Conservation (phyloP, 2,797 vertebrate genomes). For the Amazonetta brasiliensis region DNA sequence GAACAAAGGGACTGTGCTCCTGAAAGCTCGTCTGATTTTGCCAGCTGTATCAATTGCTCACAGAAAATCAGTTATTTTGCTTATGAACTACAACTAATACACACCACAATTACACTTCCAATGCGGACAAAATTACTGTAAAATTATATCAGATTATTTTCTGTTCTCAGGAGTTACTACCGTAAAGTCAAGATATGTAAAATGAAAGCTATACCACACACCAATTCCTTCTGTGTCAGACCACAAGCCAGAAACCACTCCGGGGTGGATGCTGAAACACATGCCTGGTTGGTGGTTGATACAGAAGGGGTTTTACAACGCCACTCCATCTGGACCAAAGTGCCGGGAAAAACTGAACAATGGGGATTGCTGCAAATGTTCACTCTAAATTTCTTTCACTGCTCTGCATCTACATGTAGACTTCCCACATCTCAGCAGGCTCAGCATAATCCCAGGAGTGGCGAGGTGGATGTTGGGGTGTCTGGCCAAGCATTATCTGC, state of each 20-base stretch:
- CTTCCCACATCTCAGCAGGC: not conserved
- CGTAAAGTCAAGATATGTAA: fast-evolving
- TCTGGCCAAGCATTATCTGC: not conserved
- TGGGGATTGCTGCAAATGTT: not conserved
- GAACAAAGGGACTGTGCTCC: not conserved
- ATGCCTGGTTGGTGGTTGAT: not conserved
- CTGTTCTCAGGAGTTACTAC: not conserved
- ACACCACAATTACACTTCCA: not conserved
- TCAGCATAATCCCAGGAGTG: not conserved
- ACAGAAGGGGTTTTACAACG: not conserved
- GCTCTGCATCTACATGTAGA: not conserved
- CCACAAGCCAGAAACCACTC: not conserved
- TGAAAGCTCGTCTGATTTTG: not conserved
- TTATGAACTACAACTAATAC: not conserved
- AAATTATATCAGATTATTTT: not conserved
- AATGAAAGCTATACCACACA: not conserved
- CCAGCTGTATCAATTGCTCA: not conserved
- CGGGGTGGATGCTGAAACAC: not conserved
- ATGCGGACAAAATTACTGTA: not conserved
- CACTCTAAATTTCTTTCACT: not conserved
- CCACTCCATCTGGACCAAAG: not conserved
- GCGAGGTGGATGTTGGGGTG: not conserved
- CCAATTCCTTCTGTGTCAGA: not conserved
- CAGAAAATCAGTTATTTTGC: not conserved
- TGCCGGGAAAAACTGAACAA: not conserved